These are phyloP conservation scores for Tauraco erythrolophus DNA, from an alignment of 2,113 vertebrate species.

Conservation along the genomic window DNA sequence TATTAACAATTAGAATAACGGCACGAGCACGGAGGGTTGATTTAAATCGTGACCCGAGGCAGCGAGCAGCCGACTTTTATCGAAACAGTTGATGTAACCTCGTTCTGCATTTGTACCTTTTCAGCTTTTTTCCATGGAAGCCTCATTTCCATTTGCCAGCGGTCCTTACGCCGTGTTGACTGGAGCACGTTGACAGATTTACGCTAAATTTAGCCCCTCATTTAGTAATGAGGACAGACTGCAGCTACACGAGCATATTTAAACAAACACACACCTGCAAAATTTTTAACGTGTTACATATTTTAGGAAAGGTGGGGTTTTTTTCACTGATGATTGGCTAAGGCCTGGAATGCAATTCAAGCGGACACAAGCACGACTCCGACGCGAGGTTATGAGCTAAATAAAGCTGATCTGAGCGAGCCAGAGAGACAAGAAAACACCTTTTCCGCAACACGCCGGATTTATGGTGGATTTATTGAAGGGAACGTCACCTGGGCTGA, in stretches of 20 bases:
- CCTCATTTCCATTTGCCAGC: slow-evolving; percentile 15
- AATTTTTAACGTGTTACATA: not conserved
- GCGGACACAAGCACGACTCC: not conserved
- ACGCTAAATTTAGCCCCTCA: slow-evolving; percentile 35
- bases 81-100: not conserved
- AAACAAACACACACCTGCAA: slow-evolving; percentile 37
- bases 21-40: accelerated
- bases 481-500: not conserved
- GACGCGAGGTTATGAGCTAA: not conserved
- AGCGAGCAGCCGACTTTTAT: not conserved
- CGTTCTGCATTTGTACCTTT: slow-evolving; percentile 4
- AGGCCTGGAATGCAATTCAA: not conserved
- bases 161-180: slow-evolving; percentile 18
- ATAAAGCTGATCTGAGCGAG: not conserved
- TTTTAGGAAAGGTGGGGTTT: not conserved
- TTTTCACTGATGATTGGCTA: not conserved
- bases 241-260: not conserved
- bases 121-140: not conserved
- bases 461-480: not conserved
- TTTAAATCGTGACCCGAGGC: not conserved
- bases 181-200: slow-evolving; percentile 8
- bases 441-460: not conserved
- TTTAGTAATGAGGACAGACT: slow-evolving; percentile 31
- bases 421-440: not conserved
- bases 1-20: not conserved